Evolutionary conservation across 2,113 vertebrate genomes (phyloP).

Genomic region (Takifugu bimaculatus): DNA sequence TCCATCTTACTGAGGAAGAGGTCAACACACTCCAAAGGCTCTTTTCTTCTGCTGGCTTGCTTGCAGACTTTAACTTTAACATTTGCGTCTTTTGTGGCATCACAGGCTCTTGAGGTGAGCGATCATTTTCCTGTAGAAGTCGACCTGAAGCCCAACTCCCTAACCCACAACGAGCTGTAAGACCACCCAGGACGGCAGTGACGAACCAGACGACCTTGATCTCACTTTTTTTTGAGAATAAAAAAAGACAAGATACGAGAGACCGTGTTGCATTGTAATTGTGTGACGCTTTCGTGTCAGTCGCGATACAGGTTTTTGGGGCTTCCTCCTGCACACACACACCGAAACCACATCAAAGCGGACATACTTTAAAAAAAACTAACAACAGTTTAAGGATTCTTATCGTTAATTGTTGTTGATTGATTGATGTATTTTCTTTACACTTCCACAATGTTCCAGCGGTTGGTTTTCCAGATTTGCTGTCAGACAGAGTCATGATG

Average conservation of each 20-base stretch:
- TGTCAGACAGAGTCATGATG: not conserved
- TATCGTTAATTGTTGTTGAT: too few relatives aligned
- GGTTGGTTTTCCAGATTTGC: not conserved
- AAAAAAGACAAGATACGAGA: not conserved
- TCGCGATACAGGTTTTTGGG: conserved; percentile 1
- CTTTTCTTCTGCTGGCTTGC: not conserved
- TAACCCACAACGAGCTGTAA: conserved; percentile 70
- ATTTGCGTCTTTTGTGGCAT: not conserved
- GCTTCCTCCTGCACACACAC: conserved; percentile 17
- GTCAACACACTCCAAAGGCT: conserved; percentile 53
- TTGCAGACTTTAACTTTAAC: not conserved
- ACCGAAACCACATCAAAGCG: conserved; percentile 61
- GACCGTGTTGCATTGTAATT: too few relatives aligned
- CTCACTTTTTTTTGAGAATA: not conserved
- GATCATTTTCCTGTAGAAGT: conserved; percentile 89
- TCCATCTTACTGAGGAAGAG: conserved; percentile 71
- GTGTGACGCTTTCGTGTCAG: not conserved
- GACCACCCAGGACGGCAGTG: conserved; percentile 1
- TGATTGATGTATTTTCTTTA: not conserved
- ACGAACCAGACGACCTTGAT: not conserved
- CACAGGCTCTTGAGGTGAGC: conserved; percentile 81
- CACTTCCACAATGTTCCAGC: not conserved
- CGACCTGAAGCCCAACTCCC: conserved; percentile 73
- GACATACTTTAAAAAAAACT: conserved; percentile 36
- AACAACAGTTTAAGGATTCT: not conserved